A percentile compares a stretch with the other conserved stretches of the same genome.
These are phyloP conservation scores for Barypeithes pellucidus DNA, from an alignment of 2,888 invertebrate species.

Conservation along the genomic window DNA sequence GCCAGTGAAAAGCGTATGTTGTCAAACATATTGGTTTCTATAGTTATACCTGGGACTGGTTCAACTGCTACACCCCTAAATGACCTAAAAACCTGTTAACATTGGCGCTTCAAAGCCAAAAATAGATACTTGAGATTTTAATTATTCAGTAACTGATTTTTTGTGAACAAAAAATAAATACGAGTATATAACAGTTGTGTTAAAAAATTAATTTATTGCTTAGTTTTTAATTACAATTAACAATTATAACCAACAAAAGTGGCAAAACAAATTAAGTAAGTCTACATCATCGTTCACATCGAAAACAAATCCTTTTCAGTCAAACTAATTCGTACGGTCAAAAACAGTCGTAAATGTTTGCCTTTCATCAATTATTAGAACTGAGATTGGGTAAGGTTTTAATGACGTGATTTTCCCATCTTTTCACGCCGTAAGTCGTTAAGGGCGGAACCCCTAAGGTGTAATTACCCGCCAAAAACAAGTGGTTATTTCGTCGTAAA, in stretches of 20 bases:
- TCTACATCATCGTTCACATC: neutral
- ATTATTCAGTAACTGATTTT: no score
- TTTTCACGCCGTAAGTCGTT: neutral
- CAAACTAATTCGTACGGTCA: neutral
- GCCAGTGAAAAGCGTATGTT: no score
- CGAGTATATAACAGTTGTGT: neutral
- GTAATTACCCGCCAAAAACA: neutral
- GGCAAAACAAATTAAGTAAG: neutral
- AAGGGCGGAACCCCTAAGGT: neutral
- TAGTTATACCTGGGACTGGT: no score
- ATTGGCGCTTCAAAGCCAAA: no score
- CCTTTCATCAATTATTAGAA: constrained; percentile 10
- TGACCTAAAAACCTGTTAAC: no score
- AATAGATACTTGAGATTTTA: no score
- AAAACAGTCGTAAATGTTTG: constrained; percentile 12
- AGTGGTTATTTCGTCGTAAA: neutral
- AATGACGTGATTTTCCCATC: neutral
- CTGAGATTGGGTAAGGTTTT: neutral
- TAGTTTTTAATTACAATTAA: no score
- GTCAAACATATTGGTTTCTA: no score
- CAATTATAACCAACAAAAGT: neutral
- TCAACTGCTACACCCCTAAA: no score
- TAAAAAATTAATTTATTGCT: neutral
- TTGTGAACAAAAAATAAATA: neutral
- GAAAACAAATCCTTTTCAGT: constrained; percentile 1